A percentile compares a stretch with the other conserved stretches of the same genome.
Evolutionary conservation across 2,888 invertebrate genomes (phyloP).

Genomic region (Ischnura elegans): DNA sequence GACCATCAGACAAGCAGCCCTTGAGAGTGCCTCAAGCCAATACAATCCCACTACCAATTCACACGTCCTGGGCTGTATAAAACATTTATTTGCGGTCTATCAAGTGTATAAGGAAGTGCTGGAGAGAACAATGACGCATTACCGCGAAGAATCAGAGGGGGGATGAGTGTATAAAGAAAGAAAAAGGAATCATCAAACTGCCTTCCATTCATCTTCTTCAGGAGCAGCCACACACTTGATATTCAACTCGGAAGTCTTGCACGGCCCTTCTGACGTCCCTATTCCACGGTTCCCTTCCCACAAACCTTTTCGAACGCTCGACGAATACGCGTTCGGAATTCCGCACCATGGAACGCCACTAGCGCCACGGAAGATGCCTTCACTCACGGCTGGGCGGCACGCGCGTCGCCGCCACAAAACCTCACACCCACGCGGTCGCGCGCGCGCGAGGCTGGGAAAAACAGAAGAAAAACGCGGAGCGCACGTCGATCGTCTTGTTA

Average conservation of each 20-base stretch:
- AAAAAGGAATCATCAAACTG: not conserved
- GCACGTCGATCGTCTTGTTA: not conserved
- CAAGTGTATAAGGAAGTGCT: slow-evolving; percentile 24
- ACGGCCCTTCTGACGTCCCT: not conserved
- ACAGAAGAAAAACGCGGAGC: not conserved
- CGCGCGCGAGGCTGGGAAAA: not conserved
- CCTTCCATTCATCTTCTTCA: slow-evolving; percentile 19
- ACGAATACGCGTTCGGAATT: not conserved
- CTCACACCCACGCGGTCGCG: not conserved
- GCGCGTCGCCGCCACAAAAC: not conserved
- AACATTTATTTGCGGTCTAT: not conserved
- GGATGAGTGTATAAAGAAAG: not conserved
- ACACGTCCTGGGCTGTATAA: not conserved
- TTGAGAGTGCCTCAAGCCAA: not conserved
- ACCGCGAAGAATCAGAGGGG: not conserved
- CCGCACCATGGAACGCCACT: not conserved
- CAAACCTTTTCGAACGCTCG: not conserved
- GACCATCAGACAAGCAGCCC: too few relatives aligned
- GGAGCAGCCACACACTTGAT: not conserved
- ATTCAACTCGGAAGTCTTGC: not conserved
- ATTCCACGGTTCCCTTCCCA: not conserved
- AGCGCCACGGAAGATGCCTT: not conserved
- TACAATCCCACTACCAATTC: not conserved
- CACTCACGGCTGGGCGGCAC: not conserved
- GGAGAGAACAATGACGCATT: slow-evolving; percentile 33